Percentiles rank a stretch among this genome's conserved stretches.
Conservation (phyloP, 2,113 vertebrate species). For the Centropus bengalensis region DNA sequence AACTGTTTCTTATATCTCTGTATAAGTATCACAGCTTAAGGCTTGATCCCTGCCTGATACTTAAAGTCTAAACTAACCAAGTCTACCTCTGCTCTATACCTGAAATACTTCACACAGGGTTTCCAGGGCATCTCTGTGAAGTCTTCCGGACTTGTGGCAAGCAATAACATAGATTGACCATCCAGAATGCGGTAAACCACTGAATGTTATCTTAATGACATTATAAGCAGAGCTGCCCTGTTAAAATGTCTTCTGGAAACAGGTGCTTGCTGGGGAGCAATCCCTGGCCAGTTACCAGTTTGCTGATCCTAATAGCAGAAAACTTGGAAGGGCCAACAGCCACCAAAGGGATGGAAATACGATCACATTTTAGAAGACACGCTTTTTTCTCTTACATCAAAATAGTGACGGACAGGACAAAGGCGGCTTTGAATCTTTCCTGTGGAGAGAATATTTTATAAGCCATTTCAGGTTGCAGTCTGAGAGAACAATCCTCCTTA, state of each 20-base stretch:
- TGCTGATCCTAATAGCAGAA: not conserved
- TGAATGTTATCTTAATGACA: not conserved
- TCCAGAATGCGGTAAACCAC: not conserved
- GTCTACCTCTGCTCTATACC: not conserved
- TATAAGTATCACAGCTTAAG: not conserved
- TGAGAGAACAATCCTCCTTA: not conserved
- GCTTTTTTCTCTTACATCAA: not conserved
- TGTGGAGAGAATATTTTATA: not conserved
- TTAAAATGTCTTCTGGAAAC: not conserved
- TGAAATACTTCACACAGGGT: not conserved
- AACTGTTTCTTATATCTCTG: not conserved
- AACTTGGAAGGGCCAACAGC: not conserved
- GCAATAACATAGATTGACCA: not conserved
- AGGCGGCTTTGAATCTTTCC: not conserved
- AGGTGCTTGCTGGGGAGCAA: not conserved
- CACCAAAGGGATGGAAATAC: not conserved
- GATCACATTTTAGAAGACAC: not conserved
- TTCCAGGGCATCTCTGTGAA: not conserved
- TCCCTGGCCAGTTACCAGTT: not conserved
- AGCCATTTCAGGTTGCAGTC: not conserved
- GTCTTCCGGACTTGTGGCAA: not conserved
- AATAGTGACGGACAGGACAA: not conserved
- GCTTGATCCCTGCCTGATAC: fast-evolving
- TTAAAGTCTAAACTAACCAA: not conserved
- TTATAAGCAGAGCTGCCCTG: not conserved